These are phyloP conservation scores for Galagoides demidoff DNA, from an alignment of 2,797 vertebrate species.

Conservation along the genomic window DNA sequence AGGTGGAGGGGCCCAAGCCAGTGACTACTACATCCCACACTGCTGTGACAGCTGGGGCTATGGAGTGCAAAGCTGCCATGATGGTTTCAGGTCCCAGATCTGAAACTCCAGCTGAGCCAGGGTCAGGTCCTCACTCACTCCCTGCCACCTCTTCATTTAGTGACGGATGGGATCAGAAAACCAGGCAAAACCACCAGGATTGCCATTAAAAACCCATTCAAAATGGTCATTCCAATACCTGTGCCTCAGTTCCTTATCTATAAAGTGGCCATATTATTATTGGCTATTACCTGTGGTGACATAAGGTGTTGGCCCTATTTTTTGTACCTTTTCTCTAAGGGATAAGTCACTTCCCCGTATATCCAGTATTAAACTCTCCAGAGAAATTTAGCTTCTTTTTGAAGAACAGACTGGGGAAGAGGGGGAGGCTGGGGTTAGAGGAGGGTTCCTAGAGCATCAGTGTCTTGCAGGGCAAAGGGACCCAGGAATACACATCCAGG, in stretches of 20 bases:
- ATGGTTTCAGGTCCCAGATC: neutral
- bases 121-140: neutral
- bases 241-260: neutral
- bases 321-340: neutral
- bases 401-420: neutral
- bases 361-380: neutral
- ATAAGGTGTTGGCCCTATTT: neutral
- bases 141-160: neutral
- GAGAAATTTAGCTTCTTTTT: neutral
- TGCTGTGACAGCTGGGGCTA: fast-evolving
- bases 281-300: neutral
- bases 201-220: neutral
- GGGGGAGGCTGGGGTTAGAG: too few species aligned
- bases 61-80: neutral
- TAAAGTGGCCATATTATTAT: neutral
- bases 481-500: neutral
- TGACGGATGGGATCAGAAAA: neutral
- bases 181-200: neutral
- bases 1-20: neutral
- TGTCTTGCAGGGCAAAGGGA: neutral
- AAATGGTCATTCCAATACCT: neutral
- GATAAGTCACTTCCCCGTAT: neutral
- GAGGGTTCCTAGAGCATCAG: neutral
- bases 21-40: neutral
- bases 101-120: neutral